phyloP scores from a whole-genome alignment of 2,888 invertebrate species.

The Drosophila demipolita region DNA sequence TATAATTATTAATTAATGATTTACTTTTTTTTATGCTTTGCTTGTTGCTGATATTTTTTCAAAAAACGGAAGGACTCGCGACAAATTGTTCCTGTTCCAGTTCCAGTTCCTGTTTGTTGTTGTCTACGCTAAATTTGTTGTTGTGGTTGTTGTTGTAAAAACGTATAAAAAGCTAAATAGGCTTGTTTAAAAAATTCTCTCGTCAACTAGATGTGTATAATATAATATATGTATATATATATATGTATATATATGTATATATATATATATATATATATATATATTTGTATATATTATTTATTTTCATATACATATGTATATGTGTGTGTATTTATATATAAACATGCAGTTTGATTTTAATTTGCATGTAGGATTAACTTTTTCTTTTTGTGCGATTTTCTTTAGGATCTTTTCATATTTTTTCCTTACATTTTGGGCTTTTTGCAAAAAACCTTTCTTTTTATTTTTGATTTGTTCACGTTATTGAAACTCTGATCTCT shows the following conservation, averaged over 20 bases:
- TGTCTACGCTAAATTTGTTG: conserved; percentile 49
- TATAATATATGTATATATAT: conserved; percentile 16
- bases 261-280: conserved; percentile 40
- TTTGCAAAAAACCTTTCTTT: not conserved
- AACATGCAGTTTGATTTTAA: conserved; percentile 35
- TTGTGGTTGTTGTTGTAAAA: conserved; percentile 63
- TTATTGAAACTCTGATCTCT: conserved; percentile 32
- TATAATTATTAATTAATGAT: conserved; percentile 20
- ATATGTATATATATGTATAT: conserved; percentile 24
- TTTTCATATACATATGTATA: conserved; percentile 16
- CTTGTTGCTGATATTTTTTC: conserved; percentile 57
- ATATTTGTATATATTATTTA: conserved; percentile 26
- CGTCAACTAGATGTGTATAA: conserved; percentile 20
- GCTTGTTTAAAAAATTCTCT: conserved; percentile 61
- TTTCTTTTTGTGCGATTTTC: conserved; percentile 47
- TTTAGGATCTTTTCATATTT: conserved; percentile 10
- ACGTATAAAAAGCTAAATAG: conserved; percentile 79
- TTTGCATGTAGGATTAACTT: conserved; percentile 48
- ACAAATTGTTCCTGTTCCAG: conserved; percentile 35
- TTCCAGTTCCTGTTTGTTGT: conserved; percentile 28
- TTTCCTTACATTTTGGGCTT: conserved; percentile 1
- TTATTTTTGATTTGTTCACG: conserved; percentile 23
- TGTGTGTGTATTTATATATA: conserved; percentile 21
- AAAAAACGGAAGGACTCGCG: conserved; percentile 77
- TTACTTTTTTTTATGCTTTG: conserved; percentile 16